These are phyloP conservation scores for Coelopa pilipes DNA, from an alignment of 2,888 invertebrate species.

Conservation along the genomic window DNA sequence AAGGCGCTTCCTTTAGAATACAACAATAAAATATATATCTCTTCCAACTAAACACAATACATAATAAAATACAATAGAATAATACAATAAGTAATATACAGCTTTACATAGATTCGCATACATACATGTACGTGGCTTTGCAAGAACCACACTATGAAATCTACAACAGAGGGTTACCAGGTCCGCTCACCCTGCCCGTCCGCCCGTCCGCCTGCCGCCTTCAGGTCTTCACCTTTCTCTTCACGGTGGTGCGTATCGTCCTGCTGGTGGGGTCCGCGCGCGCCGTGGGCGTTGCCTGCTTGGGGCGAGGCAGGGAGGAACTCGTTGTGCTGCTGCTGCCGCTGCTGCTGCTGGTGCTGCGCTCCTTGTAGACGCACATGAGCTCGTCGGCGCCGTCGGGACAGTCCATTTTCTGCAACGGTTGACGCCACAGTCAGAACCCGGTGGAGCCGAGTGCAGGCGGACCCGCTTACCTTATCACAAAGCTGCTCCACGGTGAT, in stretches of 20 bases:
- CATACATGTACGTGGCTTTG: too few relatives aligned
- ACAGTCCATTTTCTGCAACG: conserved; percentile 68
- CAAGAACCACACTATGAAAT: too few relatives aligned
- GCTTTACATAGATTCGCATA: conserved; percentile 13
- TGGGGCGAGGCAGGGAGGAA: conserved; percentile 39
- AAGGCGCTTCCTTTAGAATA: neutral
- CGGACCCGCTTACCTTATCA: conserved; percentile 65
- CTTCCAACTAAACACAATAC: neutral
- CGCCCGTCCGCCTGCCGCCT: too few relatives aligned
- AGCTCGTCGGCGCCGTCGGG: conserved; percentile 75
- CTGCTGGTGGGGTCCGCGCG: conserved; percentile 43
- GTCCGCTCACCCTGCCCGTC: too few relatives aligned
- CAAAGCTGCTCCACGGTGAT: conserved; percentile 74
- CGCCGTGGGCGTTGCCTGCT: conserved; percentile 41
- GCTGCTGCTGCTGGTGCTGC: conserved; percentile 49
- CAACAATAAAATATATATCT: neutral
- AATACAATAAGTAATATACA: neutral
- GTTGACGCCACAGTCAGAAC: neutral
- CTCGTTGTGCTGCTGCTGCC: conserved; percentile 35
- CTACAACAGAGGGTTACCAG: too few relatives aligned
- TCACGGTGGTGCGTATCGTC: conserved; percentile 53
- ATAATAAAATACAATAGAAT: conserved; percentile 13
- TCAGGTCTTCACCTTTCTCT: conserved; percentile 57
- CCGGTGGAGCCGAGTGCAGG: neutral
- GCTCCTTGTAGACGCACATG: conserved; percentile 71